Evolutionary conservation across 2,113 vertebrate species (phyloP), one percentile per base, ranked within the genome.

Genomic region (Galemys pyrenaicus): DNA sequence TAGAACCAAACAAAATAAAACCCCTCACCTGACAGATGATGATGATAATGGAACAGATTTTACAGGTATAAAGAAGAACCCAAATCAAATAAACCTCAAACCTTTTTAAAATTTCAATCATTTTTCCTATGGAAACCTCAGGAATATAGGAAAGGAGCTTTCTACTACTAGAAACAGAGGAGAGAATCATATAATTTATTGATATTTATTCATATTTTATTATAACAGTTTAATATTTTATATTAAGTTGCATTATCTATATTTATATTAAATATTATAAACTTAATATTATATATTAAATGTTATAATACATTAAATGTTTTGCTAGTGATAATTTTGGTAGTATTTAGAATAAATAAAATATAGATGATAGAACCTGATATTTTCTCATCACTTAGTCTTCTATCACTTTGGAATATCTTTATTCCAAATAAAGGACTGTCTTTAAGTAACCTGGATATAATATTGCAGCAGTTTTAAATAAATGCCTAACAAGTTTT

Each of bases 1-100:
- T 92, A 78, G 89, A 60, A 70, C 15, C 65, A 91, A 2, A 41
- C 19, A 82, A 89, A 94, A 67, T 5, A 93, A 94, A 96, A 54
- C 3, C 4, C 5, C 4, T 39, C 32, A 73, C 1, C 51, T 70
- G 74, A 44, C 20, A 49, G 11, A 94, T 75, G 46, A 49, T 49
- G 46, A 49, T 49, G 46, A 49, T 49, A 11, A 49, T 8, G 58
- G 32, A 93, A 51, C 13, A 80, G 5, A 81, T 71, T 9, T 30
- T 58, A 78, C 9, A 70, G 49, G 28, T 39, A 37, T 49, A 22
- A 7, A 3, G 35, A 74, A 74, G 0, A 65, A 84, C 13, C 15
- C 41, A 8, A 64, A 30, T 20, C 32, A 77, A 46, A 41, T 32
- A 67, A 88, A 58, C 3, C 3, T 6, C 44, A 89, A 90, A 44